Evolutionary conservation across 2,113 vertebrate species (phyloP), one percentile per base, ranked within the genome.

Genomic region (Tetrax tetrax): DNA sequence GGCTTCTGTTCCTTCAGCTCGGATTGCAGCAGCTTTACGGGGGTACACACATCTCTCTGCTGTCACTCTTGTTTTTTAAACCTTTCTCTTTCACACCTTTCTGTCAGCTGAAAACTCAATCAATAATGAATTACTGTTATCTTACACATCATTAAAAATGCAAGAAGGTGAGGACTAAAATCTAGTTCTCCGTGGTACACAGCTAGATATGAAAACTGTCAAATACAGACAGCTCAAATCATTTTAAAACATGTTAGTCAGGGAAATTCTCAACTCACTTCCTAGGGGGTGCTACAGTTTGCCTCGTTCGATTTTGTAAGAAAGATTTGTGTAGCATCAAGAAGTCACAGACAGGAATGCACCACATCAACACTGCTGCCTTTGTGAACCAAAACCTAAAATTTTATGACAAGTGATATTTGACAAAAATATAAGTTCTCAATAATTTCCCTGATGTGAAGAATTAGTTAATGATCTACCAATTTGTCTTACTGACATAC

Each of bases 231-330:
- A 71, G 51, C 81, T 81, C 59, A 31, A 24, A 70, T 27, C 47
- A 45, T 75, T 74, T 1, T 65, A 59, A 66, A 71, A 69, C 1
- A 1, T 14, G 59, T 12, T 28, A 10, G 7, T 47, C 41, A n/a
- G 77, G 69, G 12, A 54, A 50, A 70, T 48, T 45, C 54, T 66
- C 60, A 27, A 14, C 59, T 54, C 28, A 6, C 54, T 86, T 59
- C 86, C 47, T 25, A 37, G 2, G 20, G 25, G 12, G 25, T 13
- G 4, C 38, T 28, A 33, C 22, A 37, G 54, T 15, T 21, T 57
- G 64, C 7, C 27, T 4, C 1, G 0, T 37, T 80, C 57, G 48
- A 12, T 23, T 43, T 53, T 33, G 38, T n/a, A 4, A 21, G 57
- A 41, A 47, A 15, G 47, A 25, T 2, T 12, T 14, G 23, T 18